Evolutionary conservation across 2,888 invertebrate genomes (phyloP).

Genomic region (Sturmia bella): DNA sequence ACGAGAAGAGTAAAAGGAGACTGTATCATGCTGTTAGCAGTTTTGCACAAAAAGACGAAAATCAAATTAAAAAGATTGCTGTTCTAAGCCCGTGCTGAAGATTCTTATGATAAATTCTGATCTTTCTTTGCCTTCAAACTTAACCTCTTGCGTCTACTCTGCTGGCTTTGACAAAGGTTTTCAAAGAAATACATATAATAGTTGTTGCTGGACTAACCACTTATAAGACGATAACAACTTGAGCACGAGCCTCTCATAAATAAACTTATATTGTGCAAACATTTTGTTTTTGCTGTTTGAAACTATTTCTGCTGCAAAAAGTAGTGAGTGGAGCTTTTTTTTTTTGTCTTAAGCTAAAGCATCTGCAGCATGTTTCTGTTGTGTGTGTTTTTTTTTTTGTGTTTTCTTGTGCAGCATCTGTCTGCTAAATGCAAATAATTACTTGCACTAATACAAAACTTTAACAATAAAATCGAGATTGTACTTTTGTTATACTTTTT

Average conservation of each 20-base stretch:
- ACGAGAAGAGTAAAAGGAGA: not conserved
- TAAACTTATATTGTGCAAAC: constrained; percentile 24
- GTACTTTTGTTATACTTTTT: too few species aligned
- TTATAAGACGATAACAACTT: constrained; percentile 69
- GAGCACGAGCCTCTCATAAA: constrained; percentile 72
- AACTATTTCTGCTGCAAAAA: constrained; percentile 9
- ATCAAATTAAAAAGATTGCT: not conserved
- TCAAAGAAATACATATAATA: constrained; percentile 9
- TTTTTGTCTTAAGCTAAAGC: not conserved
- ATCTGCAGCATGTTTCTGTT: constrained; percentile 32
- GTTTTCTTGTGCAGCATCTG: constrained; percentile 67
- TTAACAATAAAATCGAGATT: constrained; percentile 44
- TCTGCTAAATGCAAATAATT: constrained; percentile 47
- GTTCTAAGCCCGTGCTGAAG: not conserved
- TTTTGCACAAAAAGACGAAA: not conserved
- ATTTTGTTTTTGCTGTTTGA: constrained; percentile 7
- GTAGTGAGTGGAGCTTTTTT: constrained; percentile 9
- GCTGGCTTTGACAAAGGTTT: constrained; percentile 27
- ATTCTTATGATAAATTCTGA: not conserved
- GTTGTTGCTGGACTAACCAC: constrained; percentile 28
- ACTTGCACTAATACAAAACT: not conserved
- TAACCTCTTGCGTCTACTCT: constrained; percentile 39
- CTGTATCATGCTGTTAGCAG: constrained; percentile 38
- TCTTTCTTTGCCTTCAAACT: not conserved
- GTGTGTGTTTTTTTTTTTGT: constrained; percentile 15